Evolutionary conservation across 2,888 invertebrate species (phyloP).

Genomic region (Luperina nickerlii): DNA sequence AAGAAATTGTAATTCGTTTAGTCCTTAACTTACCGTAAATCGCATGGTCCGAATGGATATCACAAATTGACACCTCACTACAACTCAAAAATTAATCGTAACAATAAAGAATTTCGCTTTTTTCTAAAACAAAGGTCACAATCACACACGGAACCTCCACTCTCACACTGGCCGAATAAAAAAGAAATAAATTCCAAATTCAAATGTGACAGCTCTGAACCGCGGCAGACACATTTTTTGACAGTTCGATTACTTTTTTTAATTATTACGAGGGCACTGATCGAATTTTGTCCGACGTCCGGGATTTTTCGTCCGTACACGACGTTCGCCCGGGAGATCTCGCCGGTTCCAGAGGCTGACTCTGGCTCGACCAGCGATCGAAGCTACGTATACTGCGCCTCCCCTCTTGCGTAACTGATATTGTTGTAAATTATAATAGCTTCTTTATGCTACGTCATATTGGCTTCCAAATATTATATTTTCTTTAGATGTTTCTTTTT

Average conservation of each 20-base stretch:
- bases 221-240: constrained; percentile 67
- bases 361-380: constrained; percentile 80
- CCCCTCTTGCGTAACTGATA: constrained; percentile 89
- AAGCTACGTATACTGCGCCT: constrained; percentile 84
- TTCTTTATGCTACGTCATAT: constrained; percentile 56
- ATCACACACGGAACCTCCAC: constrained; percentile 72
- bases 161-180: constrained; percentile 74
- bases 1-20: not conserved
- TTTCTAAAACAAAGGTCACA: constrained; percentile 72
- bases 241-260: constrained; percentile 69
- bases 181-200: constrained; percentile 75
- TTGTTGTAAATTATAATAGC: constrained; percentile 76
- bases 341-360: constrained; percentile 85
- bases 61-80: constrained; percentile 59
- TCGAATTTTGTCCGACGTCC: constrained; percentile 68
- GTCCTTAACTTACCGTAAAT: constrained; percentile 59
- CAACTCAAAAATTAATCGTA: constrained; percentile 48
- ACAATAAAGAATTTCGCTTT: constrained; percentile 46
- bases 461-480: not conserved
- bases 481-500: not conserved
- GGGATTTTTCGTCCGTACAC: constrained; percentile 70
- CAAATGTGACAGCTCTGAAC: constrained; percentile 70
- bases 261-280: constrained; percentile 70
- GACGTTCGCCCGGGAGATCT: constrained; percentile 81
- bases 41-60: constrained; percentile 43